A percentile compares a stretch with the other conserved stretches of the same genome.
phyloP scores from a whole-genome alignment of 2,113 vertebrate species.

The Limnothrissa miodon region DNA sequence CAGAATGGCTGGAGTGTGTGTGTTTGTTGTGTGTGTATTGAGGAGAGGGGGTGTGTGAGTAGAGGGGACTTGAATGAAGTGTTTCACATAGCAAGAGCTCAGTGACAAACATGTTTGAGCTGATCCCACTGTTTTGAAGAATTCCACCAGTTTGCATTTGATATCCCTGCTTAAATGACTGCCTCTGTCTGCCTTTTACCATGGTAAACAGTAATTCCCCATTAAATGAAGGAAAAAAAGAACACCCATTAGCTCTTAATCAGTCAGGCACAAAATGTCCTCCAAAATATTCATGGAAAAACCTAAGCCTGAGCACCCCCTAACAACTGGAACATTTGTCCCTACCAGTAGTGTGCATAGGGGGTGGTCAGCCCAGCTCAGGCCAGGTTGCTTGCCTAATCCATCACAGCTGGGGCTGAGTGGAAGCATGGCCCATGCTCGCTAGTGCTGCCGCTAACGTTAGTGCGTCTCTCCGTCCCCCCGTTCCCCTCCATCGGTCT shows the following conservation, averaged over 20 bases:
- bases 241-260: background rate
- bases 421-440: background rate
- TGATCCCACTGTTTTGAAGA: background rate
- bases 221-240: background rate
- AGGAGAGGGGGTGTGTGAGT: background rate
- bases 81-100: background rate
- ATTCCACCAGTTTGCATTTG: background rate
- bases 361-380: background rate
- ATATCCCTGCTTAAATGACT: background rate
- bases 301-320: background rate
- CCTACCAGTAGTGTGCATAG: background rate
- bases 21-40: background rate
- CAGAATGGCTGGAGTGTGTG: background rate
- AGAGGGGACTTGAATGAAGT: background rate
- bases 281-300: conserved; percentile 9
- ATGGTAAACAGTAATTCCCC: background rate
- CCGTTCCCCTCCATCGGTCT: background rate
- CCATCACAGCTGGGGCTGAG: background rate
- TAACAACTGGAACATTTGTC: background rate
- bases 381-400: background rate
- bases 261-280: conserved; percentile 13
- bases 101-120: background rate
- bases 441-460: background rate
- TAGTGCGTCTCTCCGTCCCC: background rate
- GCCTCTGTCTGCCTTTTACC: background rate